phyloP scores from a whole-genome alignment of 2,888 invertebrate genomes.

The Calliopum simillimum region DNA sequence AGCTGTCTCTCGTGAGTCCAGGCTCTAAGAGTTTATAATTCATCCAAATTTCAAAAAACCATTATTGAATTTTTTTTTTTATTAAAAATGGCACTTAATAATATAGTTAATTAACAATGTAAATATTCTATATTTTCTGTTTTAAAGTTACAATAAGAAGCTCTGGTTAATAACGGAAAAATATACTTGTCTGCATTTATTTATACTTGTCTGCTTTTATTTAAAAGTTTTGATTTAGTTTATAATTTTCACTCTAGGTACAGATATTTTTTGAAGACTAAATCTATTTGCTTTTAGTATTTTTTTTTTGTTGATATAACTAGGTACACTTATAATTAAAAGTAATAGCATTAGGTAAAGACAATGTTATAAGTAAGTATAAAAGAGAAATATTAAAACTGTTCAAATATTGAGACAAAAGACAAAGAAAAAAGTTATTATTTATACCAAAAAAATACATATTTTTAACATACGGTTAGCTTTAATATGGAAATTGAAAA shows the following conservation, averaged over 20 bases:
- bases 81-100: slow-evolving; percentile 48
- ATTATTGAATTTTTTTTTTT: slow-evolving; percentile 36
- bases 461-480: neutral
- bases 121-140: slow-evolving; percentile 8
- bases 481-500: neutral
- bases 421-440: neutral
- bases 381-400: too few species aligned
- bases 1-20: too few species aligned
- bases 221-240: slow-evolving; percentile 23
- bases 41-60: slow-evolving; percentile 28
- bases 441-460: neutral
- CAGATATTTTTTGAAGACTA: slow-evolving; percentile 3
- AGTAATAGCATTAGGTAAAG: neutral
- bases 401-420: too few species aligned
- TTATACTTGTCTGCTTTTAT: slow-evolving; percentile 16
- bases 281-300: too few species aligned
- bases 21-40: slow-evolving; percentile 25
- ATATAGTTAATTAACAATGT: slow-evolving; percentile 36
- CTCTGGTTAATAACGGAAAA: neutral
- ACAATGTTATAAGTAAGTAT: too few species aligned
- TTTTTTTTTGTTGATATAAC: too few species aligned
- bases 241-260: slow-evolving; percentile 17
- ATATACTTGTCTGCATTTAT: neutral
- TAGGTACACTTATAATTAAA: too few species aligned
- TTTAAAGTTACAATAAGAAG: neutral